These are phyloP conservation scores for Chironomus tepperi DNA, from an alignment of 1,140 invertebrate species.

Conservation along the genomic window DNA sequence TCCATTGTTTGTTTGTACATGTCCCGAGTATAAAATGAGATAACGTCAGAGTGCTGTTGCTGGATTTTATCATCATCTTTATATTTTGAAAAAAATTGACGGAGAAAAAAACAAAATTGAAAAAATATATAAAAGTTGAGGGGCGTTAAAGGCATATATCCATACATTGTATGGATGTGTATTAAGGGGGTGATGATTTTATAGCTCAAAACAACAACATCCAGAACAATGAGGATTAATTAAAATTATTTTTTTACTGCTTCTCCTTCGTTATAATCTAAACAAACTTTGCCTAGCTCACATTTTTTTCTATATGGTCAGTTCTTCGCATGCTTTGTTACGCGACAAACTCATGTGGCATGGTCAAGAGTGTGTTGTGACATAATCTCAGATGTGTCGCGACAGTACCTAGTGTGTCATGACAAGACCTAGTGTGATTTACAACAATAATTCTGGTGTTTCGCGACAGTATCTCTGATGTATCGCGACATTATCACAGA, in stretches of 20 bases:
- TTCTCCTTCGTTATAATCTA: background rate
- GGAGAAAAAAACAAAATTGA: too few relatives aligned
- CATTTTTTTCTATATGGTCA: too few relatives aligned
- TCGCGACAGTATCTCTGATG: too few relatives aligned
- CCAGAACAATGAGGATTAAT: background rate
- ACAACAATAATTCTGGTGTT: too few relatives aligned
- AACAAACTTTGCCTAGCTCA: background rate
- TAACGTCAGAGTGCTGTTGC: background rate
- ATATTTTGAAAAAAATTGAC: background rate
- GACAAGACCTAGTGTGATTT: too few relatives aligned
- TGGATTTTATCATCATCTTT: background rate
- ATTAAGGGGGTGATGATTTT: background rate
- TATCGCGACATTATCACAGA: too few relatives aligned
- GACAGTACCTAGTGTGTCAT: too few relatives aligned
- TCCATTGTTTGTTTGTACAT: conserved; percentile 12
- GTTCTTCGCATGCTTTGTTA: too few relatives aligned
- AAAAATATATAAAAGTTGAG: background rate
- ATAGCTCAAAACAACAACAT: background rate
- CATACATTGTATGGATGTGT: background rate
- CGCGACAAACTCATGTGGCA: too few relatives aligned
- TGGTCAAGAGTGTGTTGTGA: too few relatives aligned
- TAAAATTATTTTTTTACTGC: background rate
- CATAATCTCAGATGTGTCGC: too few relatives aligned
- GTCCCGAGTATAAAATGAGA: background rate
- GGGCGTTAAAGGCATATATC: background rate